phyloP scores from a whole-genome alignment of 2,797 vertebrate genomes.

The Alectoris magna region DNA sequence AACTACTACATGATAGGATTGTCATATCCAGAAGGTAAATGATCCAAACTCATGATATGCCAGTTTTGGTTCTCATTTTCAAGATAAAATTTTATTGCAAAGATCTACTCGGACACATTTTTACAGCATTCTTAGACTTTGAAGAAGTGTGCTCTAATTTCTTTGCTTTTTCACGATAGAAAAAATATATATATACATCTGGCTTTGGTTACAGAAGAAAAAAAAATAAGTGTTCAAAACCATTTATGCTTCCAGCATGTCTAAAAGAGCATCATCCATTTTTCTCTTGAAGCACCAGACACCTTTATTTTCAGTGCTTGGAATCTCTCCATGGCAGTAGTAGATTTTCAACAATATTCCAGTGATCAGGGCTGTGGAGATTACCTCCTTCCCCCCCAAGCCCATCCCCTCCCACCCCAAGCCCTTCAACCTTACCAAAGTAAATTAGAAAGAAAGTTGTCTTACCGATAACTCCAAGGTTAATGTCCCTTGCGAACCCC shows the following conservation, averaged over 20 bases:
- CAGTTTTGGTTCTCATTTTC: neutral
- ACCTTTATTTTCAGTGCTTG: slow-evolving; percentile 23
- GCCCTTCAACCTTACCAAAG: slow-evolving; percentile 54
- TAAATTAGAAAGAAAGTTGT: slow-evolving; percentile 81
- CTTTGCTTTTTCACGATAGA: neutral
- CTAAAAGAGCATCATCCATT: neutral
- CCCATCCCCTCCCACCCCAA: neutral
- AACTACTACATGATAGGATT: neutral
- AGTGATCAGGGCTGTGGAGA: neutral
- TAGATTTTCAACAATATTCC: slow-evolving; percentile 26
- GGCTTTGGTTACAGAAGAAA: neutral
- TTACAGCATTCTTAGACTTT: neutral
- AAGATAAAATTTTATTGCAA: slow-evolving; percentile 25
- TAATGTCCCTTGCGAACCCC: slow-evolving; percentile 88
- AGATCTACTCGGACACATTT: slow-evolving; percentile 17
- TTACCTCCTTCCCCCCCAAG: slow-evolving; percentile 52
- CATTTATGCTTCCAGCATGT: neutral
- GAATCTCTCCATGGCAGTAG: slow-evolving; percentile 24
- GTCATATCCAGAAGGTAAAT: neutral
- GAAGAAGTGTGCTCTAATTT: neutral
- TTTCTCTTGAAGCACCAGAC: neutral
- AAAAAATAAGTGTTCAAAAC: neutral
- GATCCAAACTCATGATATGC: neutral
- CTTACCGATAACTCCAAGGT: slow-evolving; percentile 89
- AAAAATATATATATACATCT: neutral